phyloP scores from a whole-genome alignment of 2,797 vertebrate species.

The Poeciliopsis infans region DNA sequence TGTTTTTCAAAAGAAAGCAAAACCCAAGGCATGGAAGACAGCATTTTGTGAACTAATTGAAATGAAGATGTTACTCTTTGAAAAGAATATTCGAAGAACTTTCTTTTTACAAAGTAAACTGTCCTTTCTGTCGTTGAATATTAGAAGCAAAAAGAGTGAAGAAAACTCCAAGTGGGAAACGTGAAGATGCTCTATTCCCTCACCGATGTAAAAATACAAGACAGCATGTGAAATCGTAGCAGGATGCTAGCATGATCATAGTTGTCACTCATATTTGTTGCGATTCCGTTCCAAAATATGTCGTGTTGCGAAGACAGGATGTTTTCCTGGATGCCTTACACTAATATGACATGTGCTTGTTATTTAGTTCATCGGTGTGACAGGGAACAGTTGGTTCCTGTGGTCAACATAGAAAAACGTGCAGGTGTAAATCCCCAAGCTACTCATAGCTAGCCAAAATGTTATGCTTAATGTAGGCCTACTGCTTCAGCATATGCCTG shows the following conservation, averaged over 20 bases:
- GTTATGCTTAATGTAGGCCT: background rate
- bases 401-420: background rate
- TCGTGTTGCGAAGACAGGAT: slow-evolving; percentile 54
- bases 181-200: slow-evolving; percentile 33
- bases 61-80: background rate
- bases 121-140: background rate
- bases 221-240: slow-evolving; percentile 66
- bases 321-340: slow-evolving; percentile 53
- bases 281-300: slow-evolving; percentile 55
- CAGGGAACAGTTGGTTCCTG: slow-evolving; percentile 24
- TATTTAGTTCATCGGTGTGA: slow-evolving; percentile 53
- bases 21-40: background rate
- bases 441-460: background rate
- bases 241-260: slow-evolving; percentile 67
- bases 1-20: background rate
- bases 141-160: background rate
- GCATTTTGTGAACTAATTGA: background rate
- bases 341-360: slow-evolving; percentile 52
- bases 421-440: background rate
- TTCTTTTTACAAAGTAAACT: background rate
- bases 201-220: slow-evolving; percentile 68
- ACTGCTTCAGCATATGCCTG: background rate
- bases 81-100: background rate
- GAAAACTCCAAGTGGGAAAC: slow-evolving; percentile 41
- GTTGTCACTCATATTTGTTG: slow-evolving; percentile 73